Base-by-base conservation (phyloP, 1,140 invertebrate species). In the Drosophila nannoptera region DNA sequence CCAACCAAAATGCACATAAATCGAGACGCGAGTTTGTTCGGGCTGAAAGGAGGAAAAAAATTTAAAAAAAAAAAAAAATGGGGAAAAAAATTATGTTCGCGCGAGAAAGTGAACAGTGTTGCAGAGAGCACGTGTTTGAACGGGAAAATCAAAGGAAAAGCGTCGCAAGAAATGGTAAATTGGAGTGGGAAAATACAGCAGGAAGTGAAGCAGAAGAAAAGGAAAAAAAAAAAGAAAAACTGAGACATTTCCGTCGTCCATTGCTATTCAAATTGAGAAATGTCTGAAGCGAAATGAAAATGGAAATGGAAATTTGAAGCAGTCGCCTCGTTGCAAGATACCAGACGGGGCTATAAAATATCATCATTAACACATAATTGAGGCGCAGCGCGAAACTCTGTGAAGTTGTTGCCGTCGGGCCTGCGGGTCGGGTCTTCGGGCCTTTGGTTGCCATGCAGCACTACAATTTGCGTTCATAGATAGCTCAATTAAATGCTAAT, bases 401-500 rank as follows among this genome's bases (percentile, higher is more conserved):
- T 6, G 33, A 40, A 22, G 55, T 38, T 22, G 22, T 22, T 49
- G 36, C 14, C 9, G 16, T 48, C 33, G 32, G 36, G 16, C 45
- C 53, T n/a, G n/a, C n/a, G n/a, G n/a, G 40, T 14, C 22, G 22
- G 22, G 22, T 3, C 22, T 1, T 22, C 22, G 22, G 22, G 22
- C 22, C 22, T 22, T 22, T 3, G 3, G 54, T 58, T 43, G 48
- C 12, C 14, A 43, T n/a, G 22, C 36, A 33, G 55, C 22, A 14
- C 50, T 38, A 32, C 48, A 36, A 52, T 8, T 42, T 43, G 50
- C 31, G 12, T 8, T 42, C 45, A 59, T 36, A 31, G 58, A 68
- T 61, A 49, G 36, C 62, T 66, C 62, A 66, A 70, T 70, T 66
- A 70, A 59, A 66, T 66, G 62, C 62, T 54, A 66, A 70, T 70